phyloP scores from a whole-genome alignment of 2,888 invertebrate genomes.

The Geotrupes spiniger region DNA sequence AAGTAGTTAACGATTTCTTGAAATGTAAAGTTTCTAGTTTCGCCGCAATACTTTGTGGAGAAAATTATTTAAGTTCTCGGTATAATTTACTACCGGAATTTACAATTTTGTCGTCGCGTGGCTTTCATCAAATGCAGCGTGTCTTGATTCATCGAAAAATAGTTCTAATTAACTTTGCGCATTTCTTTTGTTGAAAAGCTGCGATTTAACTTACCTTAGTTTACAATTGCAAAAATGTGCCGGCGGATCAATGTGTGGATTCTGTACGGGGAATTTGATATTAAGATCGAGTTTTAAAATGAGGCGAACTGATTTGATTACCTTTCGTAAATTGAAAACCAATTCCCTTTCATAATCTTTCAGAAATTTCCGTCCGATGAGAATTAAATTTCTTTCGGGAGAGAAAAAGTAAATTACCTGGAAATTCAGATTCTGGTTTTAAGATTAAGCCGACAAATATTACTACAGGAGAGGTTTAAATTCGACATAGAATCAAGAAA shows the following conservation, averaged over 20 bases:
- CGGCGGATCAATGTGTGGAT: too few relatives aligned
- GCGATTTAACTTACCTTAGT: too few relatives aligned
- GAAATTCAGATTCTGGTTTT: neutral
- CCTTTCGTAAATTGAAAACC: constrained; percentile 21
- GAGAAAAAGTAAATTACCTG: constrained; percentile 1
- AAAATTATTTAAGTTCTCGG: constrained; percentile 18
- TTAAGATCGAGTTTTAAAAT: constrained; percentile 11
- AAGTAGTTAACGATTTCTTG: constrained; percentile 47
- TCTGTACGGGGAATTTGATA: neutral
- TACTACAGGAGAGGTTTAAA: too few relatives aligned
- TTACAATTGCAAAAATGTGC: too few relatives aligned
- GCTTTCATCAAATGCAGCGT: too few relatives aligned
- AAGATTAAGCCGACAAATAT: too few relatives aligned
- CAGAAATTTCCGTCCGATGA: constrained; percentile 11
- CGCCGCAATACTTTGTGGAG: constrained; percentile 12
- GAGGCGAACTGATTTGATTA: constrained; percentile 20
- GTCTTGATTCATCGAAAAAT: too few relatives aligned
- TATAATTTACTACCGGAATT: neutral
- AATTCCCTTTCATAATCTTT: constrained; percentile 19
- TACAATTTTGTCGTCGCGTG: neutral
- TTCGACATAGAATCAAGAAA: too few relatives aligned
- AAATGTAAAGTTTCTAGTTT: constrained; percentile 41
- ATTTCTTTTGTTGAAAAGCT: too few relatives aligned
- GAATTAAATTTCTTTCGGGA: constrained; percentile 17
- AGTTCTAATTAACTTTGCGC: too few relatives aligned